Conservation (phyloP, 2,888 invertebrate genomes). For the Craniophora ligustri region DNA sequence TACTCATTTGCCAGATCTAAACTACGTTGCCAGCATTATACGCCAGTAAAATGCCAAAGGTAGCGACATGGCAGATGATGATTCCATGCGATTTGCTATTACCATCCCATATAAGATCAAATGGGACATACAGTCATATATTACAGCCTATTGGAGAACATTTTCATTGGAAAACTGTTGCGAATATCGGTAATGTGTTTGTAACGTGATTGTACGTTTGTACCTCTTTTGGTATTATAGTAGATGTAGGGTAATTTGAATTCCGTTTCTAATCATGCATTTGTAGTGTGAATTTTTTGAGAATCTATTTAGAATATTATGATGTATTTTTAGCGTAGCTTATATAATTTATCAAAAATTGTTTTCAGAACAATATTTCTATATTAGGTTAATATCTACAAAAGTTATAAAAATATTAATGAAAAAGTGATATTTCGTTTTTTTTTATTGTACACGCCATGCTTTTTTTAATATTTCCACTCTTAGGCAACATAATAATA, state of each 20-base stretch:
- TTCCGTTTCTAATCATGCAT: slow-evolving; percentile 19
- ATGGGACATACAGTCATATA: slow-evolving; percentile 49
- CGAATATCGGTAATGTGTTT: slow-evolving; percentile 30
- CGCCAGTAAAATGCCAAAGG: slow-evolving; percentile 60
- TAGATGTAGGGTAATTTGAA: slow-evolving; percentile 12
- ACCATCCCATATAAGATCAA: slow-evolving; percentile 54
- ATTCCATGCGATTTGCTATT: slow-evolving; percentile 57
- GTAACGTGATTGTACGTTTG: slow-evolving; percentile 35
- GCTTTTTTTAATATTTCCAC: no score
- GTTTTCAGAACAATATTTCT: no score
- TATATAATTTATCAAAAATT: no score
- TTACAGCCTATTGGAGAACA: slow-evolving; percentile 34
- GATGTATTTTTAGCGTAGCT: no score
- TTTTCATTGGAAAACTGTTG: slow-evolving; percentile 22
- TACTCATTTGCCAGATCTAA: slow-evolving; percentile 64
- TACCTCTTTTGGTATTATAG: slow-evolving; percentile 31
- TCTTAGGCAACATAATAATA: no score
- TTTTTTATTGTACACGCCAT: no score
- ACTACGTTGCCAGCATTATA: slow-evolving; percentile 40
- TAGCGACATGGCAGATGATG: slow-evolving; percentile 53
- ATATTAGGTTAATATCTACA: no score
- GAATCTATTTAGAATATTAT: no score
- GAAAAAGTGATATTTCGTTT: no score
- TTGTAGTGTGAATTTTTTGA: no score
- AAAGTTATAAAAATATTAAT: no score